Base-by-base conservation (phyloP, 2,113 vertebrate genomes). In the Eptatretus burgeri region DNA sequence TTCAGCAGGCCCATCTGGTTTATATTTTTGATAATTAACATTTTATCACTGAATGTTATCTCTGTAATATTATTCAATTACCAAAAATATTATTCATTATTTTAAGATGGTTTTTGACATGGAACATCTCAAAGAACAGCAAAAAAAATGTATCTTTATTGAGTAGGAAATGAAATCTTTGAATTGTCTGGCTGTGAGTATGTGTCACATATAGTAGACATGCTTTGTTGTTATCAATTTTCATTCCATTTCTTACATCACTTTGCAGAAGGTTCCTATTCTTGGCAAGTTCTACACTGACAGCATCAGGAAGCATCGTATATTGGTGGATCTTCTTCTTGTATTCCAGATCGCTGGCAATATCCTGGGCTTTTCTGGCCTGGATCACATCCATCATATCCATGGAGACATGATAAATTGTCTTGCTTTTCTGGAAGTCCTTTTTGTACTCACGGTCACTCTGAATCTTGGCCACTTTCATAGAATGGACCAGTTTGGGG, bases 301-400 rank as follows among this genome's bases (percentile, higher is more conserved):
- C 85, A 70, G 83, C 83, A 67, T 89, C 83, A 0, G 84, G 84
- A n/a, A 89, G 72, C 8, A 83, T 87, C 0, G 83, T 87, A 83
- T 83, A 89, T 11, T 80, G 69, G 18, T 89, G 84, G 53, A 85
- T 62, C 16, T 64, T 63, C 16, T 76, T 78, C 62, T 72, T 82
- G 19, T 89, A 89, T 74, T 84, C 81, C 60, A 75, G 64, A 2
- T 89, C 82, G 1, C 84, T 87, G 65, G 85, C 82, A 66, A 85
- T 75, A 1, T 68, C 73, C 71, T 89, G 84, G 64, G 82, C 85
- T 63, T 83, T 84, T 69, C 84, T 89, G 63, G 84, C 83, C 67
- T 80, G 66, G 8, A 84, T 78, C 63, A 85, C 69, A 1, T 65
- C 76, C 69, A 88, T 8, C 81, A 85, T 82, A 70, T 89, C 84